Evolutionary conservation across 2,113 vertebrate species (phyloP).

Genomic region (Phrynocephalus versicolor): DNA sequence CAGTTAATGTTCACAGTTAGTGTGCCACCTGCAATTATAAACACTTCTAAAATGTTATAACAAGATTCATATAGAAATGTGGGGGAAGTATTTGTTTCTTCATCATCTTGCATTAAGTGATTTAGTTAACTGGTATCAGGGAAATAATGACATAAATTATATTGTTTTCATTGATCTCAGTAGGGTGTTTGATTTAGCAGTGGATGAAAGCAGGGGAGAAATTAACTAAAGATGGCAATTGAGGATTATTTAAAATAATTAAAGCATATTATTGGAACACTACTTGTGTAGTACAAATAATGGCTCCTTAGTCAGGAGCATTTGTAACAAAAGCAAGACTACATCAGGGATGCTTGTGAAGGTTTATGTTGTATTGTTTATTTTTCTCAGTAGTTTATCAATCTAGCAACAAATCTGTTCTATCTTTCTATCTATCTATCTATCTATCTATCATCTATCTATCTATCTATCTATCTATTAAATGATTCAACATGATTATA

Average conservation of each 20-base stretch:
- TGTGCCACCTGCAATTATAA: neutral
- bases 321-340: neutral
- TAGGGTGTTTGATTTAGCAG: neutral
- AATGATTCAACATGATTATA: neutral
- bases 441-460: too few species aligned
- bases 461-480: too few species aligned
- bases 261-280: neutral
- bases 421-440: too few species aligned
- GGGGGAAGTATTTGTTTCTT: too few species aligned
- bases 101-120: neutral
- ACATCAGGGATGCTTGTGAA: neutral
- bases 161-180: neutral
- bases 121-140: neutral
- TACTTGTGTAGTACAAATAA: neutral
- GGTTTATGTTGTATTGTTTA: neutral
- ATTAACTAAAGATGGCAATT: neutral
- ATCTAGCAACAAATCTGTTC: neutral
- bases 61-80: neutral
- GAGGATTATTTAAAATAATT: conserved; percentile 1
- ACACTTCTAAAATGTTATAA: neutral
- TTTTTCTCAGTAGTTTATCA: neutral
- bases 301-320: neutral
- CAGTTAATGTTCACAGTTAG: too few species aligned
- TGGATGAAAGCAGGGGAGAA: neutral
- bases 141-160: neutral